Percentiles rank a stretch among this genome's conserved stretches.
Conservation (phyloP, 2,888 invertebrate species). For the Trichogramma dendrolimi region DNA sequence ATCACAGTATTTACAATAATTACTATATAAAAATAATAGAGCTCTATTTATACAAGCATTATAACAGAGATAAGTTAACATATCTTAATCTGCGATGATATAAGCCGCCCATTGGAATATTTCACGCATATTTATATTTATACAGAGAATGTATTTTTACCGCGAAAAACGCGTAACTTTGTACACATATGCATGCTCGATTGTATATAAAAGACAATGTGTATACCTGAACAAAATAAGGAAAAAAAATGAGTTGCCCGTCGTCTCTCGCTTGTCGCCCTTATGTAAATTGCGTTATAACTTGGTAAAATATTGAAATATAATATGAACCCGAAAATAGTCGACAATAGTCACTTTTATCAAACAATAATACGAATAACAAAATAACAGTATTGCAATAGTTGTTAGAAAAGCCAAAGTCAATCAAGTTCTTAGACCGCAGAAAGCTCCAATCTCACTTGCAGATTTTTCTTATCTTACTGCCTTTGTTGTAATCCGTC, state of each 20-base stretch:
- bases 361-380: conserved; percentile 40
- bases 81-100: conserved; percentile 31
- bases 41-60: conserved; percentile 41
- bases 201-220: conserved; percentile 19
- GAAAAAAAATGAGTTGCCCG: conserved; percentile 10
- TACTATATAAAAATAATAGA: conserved; percentile 31
- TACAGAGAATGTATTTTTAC: conserved; percentile 32
- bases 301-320: conserved; percentile 7
- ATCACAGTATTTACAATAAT: conserved; percentile 43
- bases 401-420: conserved; percentile 32
- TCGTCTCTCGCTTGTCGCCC: conserved; percentile 23
- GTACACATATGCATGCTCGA: conserved; percentile 4
- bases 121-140: conserved; percentile 38
- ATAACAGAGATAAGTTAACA: conserved; percentile 21
- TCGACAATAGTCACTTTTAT: conserved; percentile 50
- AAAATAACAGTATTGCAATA: conserved; percentile 51
- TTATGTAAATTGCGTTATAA: conserved; percentile 20
- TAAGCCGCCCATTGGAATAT: conserved; percentile 31
- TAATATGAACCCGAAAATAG: conserved; percentile 37
- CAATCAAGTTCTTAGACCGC: no score
- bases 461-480: no score
- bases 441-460: no score
- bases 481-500: no score
- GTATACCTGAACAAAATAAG: conserved; percentile 2
- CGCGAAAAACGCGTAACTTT: conserved; percentile 1